Percentiles rank a stretch among this genome's conserved stretches.
phyloP scores from a whole-genome alignment of 1,140 invertebrate species.

The Drosophila repleta region DNA sequence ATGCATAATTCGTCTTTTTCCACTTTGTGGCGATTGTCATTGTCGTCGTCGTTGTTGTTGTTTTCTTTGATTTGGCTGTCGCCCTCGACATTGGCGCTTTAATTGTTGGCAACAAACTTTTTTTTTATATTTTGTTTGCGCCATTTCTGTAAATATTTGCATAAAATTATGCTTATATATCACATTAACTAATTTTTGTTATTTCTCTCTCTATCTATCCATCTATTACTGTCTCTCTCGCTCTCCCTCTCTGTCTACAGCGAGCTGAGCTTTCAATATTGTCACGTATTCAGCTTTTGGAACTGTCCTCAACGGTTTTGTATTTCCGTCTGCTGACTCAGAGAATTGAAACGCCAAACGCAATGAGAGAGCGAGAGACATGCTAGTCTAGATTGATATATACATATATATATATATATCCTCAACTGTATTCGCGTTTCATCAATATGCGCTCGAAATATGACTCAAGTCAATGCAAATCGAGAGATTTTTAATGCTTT shows the following conservation, averaged over 20 bases:
- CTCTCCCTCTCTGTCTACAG: not conserved
- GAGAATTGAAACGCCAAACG: constrained; percentile 2
- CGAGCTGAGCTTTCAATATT: constrained; percentile 35
- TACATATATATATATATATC: not conserved
- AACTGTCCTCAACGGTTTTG: constrained; percentile 40
- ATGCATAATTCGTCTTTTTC: constrained; percentile 49
- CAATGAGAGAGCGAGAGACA: not conserved
- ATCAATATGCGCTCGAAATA: constrained; percentile 24
- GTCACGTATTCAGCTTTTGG: constrained; percentile 53
- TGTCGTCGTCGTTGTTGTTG: constrained; percentile 5
- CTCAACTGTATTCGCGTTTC: constrained; percentile 20
- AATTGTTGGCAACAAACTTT: constrained; percentile 49
- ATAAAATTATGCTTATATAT: constrained; percentile 67
- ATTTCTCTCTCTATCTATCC: not conserved
- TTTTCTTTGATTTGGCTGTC: not conserved
- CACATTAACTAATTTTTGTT: constrained; percentile 50
- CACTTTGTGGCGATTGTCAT: constrained; percentile 21
- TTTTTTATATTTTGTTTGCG: constrained; percentile 13
- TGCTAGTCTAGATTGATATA: constrained; percentile 26
- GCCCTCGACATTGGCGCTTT: constrained; percentile 69
- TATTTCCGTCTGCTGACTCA: constrained; percentile 67
- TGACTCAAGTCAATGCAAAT: constrained; percentile 25
- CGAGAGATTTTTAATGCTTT: not conserved
- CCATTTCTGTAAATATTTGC: constrained; percentile 46
- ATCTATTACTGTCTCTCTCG: not conserved